Conservation (phyloP, 2,888 invertebrate species). For the Ptilodon capucinus region DNA sequence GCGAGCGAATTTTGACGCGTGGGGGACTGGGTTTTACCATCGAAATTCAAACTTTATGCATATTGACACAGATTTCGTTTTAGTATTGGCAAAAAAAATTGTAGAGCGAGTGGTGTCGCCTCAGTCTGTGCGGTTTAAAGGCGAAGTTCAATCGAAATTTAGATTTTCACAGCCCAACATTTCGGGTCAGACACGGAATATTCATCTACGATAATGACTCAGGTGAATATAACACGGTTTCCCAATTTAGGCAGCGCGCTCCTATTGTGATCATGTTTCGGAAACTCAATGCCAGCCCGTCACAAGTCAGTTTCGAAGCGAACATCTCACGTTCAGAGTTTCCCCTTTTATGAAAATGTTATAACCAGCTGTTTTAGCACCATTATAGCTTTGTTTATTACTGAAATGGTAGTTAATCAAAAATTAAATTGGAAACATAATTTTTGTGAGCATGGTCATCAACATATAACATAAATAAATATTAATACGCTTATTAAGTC, state of each 20-base stretch:
- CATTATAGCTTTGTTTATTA: not conserved
- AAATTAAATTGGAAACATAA: too few species aligned
- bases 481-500: too few species aligned
- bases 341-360: slow-evolving; percentile 13
- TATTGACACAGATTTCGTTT: too few species aligned
- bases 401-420: not conserved
- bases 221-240: slow-evolving; percentile 6
- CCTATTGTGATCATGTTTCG: slow-evolving; percentile 13
- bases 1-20: too few species aligned
- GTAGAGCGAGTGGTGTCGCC: too few species aligned
- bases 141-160: too few species aligned
- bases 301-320: slow-evolving; percentile 5
- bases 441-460: too few species aligned
- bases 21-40: too few species aligned
- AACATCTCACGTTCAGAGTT: slow-evolving; percentile 5
- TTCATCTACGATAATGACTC: not conserved
- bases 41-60: too few species aligned
- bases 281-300: slow-evolving; percentile 7
- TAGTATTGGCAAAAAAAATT: too few species aligned
- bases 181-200: slow-evolving; percentile 1
- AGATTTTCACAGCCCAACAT: not conserved
- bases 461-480: too few species aligned
- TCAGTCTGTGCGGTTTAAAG: too few species aligned
- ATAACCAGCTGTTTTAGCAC: slow-evolving; percentile 4
- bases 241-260: slow-evolving; percentile 4